Base-by-base conservation (phyloP, 1,140 invertebrate genomes). In the Anthonomus grandis region DNA sequence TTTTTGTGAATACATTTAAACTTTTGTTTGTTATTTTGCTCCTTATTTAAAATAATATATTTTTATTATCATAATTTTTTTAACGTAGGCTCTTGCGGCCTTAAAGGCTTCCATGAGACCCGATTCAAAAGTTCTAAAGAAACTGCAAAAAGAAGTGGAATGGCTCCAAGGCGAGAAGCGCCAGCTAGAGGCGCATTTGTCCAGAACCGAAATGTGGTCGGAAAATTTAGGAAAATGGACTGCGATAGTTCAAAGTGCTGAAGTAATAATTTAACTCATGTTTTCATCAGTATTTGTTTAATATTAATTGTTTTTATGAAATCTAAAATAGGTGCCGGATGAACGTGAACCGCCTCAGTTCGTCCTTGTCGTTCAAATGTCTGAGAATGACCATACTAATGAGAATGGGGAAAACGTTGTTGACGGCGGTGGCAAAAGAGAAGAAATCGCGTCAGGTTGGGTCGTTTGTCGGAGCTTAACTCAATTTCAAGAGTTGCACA, bases 131-230 rank as follows among this genome's bases (percentile, higher is more conserved):
- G 86, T 91, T 8, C 69, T 91, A 23, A 76, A 80, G 50, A 83
- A 88, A 70, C 74, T 95, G 24, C 87, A 89, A 39, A 86, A 85
- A 67, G 91, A 94, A 71, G 85, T 93, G 50, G 87, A 90, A 63
- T 83, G 83, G 70, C 74, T 95, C 27, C 83, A 87, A 47, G 82
- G 82, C 2, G 90, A 93, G 64, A 86, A 86, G 67, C 74, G 85
- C 49, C 81, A 89, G 56, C 70, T 93, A 10, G 90, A 93, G 70
- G 85, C 86, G 1, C 91, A 94, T 75, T 78, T 94, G 23, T 81
- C 84, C n/a, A 80, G 91, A 27, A 93, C 91, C 0, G 89, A 93
- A 75, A 83, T 85, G 41, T 95, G 92, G 92, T 88, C 86, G 2
- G 88, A 93, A 62, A 89, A 94, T 72, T 77, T 93, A 49, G 91